Base-by-base conservation (phyloP, 2,797 vertebrate species). In the Tapirus indicus region DNA sequence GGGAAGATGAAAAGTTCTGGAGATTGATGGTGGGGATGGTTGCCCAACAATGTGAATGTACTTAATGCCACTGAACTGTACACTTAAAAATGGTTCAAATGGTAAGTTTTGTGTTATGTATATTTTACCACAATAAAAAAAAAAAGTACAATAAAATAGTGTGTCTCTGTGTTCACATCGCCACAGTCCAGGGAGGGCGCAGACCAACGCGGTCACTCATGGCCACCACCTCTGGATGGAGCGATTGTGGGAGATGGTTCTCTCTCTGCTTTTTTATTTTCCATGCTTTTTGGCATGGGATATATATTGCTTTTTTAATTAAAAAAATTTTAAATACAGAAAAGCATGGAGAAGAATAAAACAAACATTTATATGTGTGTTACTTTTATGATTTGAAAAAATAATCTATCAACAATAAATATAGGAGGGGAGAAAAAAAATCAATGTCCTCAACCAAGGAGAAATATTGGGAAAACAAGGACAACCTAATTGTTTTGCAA, bases 321-420 rank as follows among this genome's bases (percentile, higher is more conserved):
- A 64, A 71, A 80, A 91, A 86, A 66, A 12, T 2, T 62, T 91
- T 52, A 92, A 77, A 86, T 95, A 71, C 49, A 90, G 94, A 47
- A 66, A 88, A 83, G 60, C 49, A 56, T 2, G 14, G 18, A 29
- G 60, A 78, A 68, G 47, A 90, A 62, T 52, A 79, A 88, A 95
- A 56, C 12, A 74, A 44, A 66, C 49, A 77, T 27, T 56, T 72
- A 52, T 56, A 10, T 88, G 47, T 21, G 60, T 49, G 90, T 78
- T 78, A 32, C n/a, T 92, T 91, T n/a, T 35, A 13, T 32, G 66
- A 60, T 83, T 75, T 58, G 75, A 62, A 92, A 89, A 94, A 94
- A 75, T 94, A 89, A 68, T 68, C 72, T 78, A 69, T 86, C n/a
- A 91, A 32, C 13, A 47, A 69, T 62, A 91, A 78, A 77, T 87